These are phyloP conservation scores for Bostrychus sinensis DNA, from an alignment of 2,113 vertebrate species.

Conservation along the genomic window DNA sequence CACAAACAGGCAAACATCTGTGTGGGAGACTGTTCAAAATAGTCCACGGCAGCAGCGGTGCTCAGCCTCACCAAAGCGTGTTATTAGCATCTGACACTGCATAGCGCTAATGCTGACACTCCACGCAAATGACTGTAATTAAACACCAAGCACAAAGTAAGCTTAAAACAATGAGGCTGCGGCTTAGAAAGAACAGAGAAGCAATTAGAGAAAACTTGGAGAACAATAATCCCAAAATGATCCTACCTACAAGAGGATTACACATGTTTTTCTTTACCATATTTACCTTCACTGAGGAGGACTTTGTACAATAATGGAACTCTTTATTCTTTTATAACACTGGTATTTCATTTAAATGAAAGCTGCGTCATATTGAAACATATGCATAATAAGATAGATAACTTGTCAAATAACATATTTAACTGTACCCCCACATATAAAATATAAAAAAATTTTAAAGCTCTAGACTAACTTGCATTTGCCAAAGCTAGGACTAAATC, in stretches of 20 bases:
- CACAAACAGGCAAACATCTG: conserved; percentile 56
- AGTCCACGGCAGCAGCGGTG: conserved; percentile 48
- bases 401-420: no score
- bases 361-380: no score
- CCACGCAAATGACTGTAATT: conserved; percentile 80
- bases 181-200: conserved; percentile 42
- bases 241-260: neutral
- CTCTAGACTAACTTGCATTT: no score
- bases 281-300: neutral
- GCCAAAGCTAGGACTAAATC: no score
- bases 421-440: no score
- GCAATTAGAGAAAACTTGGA: conserved; percentile 61
- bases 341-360: no score
- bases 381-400: no score
- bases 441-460: no score
- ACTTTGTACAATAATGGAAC: neutral
- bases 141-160: conserved; percentile 64
- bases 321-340: no score
- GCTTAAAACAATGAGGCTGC: conserved; percentile 65
- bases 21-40: conserved; percentile 62
- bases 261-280: no score
- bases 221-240: conserved; percentile 33
- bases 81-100: conserved; percentile 75
- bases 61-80: conserved; percentile 68
- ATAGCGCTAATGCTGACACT: conserved; percentile 64